Percentiles rank a stretch among this genome's conserved stretches.
Evolutionary conservation across 2,888 invertebrate species (phyloP).

Genomic region (Sturmia bella): DNA sequence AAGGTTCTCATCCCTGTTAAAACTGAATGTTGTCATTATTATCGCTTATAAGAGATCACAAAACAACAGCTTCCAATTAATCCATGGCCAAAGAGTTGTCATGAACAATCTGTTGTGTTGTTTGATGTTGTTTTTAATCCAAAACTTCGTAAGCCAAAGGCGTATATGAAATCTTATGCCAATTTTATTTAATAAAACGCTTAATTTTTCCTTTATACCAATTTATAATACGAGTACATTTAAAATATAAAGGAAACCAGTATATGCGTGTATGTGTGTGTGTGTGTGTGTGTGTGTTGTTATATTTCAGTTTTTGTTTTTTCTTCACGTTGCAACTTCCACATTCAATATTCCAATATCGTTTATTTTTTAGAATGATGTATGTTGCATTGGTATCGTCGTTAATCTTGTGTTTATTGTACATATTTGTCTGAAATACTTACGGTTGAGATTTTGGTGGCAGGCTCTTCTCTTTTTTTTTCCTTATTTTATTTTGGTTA

Average conservation of each 20-base stretch:
- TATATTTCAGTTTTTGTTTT: neutral
- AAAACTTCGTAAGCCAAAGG: conserved; percentile 52
- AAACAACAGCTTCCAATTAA: conserved; percentile 71
- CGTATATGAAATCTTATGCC: conserved; percentile 67
- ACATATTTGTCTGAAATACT: conserved; percentile 70
- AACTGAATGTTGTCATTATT: conserved; percentile 59
- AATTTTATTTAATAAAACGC: conserved; percentile 69
- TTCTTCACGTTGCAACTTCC: neutral
- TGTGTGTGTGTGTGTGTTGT: neutral
- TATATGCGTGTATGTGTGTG: neutral
- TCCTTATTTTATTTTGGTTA: conserved; percentile 43
- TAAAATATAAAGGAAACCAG: too few species aligned
- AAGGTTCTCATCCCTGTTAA: conserved; percentile 36
- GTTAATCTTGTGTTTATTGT: conserved; percentile 70
- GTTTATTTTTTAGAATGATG: conserved; percentile 5
- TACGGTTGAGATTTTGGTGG: conserved; percentile 59
- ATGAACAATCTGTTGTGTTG: conserved; percentile 64
- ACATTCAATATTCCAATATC: conserved; percentile 43
- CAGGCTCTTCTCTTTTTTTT: conserved; percentile 29
- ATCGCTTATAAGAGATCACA: conserved; percentile 68
- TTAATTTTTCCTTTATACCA: conserved; percentile 46
- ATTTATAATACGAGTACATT: conserved; percentile 51
- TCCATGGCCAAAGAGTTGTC: conserved; percentile 69
- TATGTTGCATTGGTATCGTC: conserved; percentile 34
- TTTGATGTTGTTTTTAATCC: conserved; percentile 63